Evolutionary conservation across 2,113 vertebrate species (phyloP).

Genomic region (Anguilla japonica): DNA sequence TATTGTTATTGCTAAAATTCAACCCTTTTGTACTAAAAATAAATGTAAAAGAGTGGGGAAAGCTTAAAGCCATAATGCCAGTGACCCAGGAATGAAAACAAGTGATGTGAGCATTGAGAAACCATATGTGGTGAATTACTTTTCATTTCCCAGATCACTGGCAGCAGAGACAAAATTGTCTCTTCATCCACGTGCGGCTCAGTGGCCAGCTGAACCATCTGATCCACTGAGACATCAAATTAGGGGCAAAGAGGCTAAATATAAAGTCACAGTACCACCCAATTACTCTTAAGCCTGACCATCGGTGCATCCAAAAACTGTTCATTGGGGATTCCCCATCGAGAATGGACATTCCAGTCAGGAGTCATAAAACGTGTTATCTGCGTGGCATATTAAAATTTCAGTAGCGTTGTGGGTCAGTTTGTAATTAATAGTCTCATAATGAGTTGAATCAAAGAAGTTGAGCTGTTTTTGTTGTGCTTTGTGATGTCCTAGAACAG

Average conservation of each 20-base stretch:
- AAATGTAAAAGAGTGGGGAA: neutral
- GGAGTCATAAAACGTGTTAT: neutral
- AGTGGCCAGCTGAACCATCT: slow-evolving; percentile 46
- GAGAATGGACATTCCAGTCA: neutral
- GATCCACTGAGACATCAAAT: slow-evolving; percentile 51
- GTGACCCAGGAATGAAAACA: slow-evolving; percentile 51
- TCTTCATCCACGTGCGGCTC: slow-evolving; percentile 27
- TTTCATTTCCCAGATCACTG: slow-evolving; percentile 44
- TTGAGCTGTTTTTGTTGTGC: neutral
- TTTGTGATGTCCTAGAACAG: neutral
- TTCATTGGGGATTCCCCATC: neutral
- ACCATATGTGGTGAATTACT: slow-evolving; percentile 42
- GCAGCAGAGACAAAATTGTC: slow-evolving; percentile 39
- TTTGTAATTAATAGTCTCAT: neutral
- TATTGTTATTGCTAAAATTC: neutral
- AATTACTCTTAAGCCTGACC: slow-evolving; percentile 51
- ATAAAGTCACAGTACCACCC: slow-evolving; percentile 47
- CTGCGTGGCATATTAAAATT: neutral
- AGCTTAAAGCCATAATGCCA: slow-evolving; percentile 25
- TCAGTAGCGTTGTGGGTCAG: neutral
- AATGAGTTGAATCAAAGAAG: neutral
- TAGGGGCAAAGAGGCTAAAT: slow-evolving; percentile 56
- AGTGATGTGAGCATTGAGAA: slow-evolving; percentile 28
- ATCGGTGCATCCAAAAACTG: neutral
- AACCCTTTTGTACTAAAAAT: slow-evolving; percentile 2